Base-by-base conservation (phyloP, 1,140 invertebrate genomes). In the Penaeus indicus region DNA sequence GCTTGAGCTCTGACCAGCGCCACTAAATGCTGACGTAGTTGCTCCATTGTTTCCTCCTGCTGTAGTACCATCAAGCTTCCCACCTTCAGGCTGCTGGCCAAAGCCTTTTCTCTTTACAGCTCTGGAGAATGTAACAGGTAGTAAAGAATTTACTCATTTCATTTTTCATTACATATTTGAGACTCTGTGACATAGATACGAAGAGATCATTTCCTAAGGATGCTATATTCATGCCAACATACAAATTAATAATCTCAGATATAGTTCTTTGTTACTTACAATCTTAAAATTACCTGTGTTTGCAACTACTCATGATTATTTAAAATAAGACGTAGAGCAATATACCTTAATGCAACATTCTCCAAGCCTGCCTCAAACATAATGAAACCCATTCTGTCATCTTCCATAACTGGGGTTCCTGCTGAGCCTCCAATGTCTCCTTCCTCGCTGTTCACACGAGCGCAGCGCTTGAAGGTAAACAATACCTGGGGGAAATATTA, bases 281-380 rank as follows among this genome's bases (percentile, higher is more conserved):
- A 54, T 54, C 54, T 13, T 54, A 54, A 54, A 54, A 54, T 13
- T 16, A 54, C 54, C 54, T 54, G 5, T 54, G 0, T 13, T 16
- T 54, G 16, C 11, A 54, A 54, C 54, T 13, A 16, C 16, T 54
- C 10, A 54, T 10, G 16, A 54, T 54, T 8, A 54, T 54, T 13
- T 0, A 16, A 54, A 54, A 54, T 8, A 54, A 1, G 54, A 54
- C 54, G 16, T 11, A 54, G 10, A 16, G 54, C 54, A 54, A 8
- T 54, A 54, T 96, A 95, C 92, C 97, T 98, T 0, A 98, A 93
- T 62, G 95, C 95, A 19, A 98, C 95, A 25, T 97, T 97, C 94
- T 99, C 98, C 3, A 99, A 93, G 0, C 98, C 98, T 93, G 97
- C 97, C 93, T 99, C 98, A 92, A 98, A 98, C 97, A 99, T 99